Conservation (phyloP, 2,113 vertebrate genomes). For the Hemiprocne comata region DNA sequence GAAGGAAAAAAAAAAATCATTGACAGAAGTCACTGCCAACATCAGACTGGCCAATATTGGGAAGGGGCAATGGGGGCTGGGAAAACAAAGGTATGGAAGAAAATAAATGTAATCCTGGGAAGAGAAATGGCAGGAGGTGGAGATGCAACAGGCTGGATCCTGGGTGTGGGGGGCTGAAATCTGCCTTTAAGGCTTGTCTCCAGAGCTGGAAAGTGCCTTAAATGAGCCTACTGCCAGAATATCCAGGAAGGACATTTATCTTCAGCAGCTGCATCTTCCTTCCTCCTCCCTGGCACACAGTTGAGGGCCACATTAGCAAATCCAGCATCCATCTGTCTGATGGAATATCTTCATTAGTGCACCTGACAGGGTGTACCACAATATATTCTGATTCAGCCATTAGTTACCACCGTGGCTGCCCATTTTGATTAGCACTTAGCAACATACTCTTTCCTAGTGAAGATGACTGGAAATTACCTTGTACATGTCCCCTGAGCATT, state of each 20-base stretch:
- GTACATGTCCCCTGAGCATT: neutral
- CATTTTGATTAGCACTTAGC: neutral
- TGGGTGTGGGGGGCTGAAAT: accelerated
- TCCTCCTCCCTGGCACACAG: neutral
- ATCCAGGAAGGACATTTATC: neutral
- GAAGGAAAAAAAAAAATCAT: neutral
- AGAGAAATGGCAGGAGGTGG: neutral
- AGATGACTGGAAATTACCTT: neutral
- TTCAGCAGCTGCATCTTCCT: neutral
- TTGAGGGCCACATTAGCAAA: neutral
- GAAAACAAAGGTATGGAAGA: neutral
- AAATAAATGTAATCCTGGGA: neutral
- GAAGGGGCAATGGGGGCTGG: neutral
- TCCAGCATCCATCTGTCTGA: neutral
- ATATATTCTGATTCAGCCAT: neutral
- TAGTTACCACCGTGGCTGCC: neutral
- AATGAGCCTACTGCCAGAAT: neutral
- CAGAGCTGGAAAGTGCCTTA: neutral
- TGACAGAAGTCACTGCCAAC: neutral
- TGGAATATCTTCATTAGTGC: neutral
- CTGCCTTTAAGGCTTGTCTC: neutral
- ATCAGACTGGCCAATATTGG: neutral
- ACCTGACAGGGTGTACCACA: neutral
- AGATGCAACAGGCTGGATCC: neutral
- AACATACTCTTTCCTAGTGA: neutral